phyloP scores from a whole-genome alignment of 2,888 invertebrate species.

The Hirtodrosophila cameraria region DNA sequence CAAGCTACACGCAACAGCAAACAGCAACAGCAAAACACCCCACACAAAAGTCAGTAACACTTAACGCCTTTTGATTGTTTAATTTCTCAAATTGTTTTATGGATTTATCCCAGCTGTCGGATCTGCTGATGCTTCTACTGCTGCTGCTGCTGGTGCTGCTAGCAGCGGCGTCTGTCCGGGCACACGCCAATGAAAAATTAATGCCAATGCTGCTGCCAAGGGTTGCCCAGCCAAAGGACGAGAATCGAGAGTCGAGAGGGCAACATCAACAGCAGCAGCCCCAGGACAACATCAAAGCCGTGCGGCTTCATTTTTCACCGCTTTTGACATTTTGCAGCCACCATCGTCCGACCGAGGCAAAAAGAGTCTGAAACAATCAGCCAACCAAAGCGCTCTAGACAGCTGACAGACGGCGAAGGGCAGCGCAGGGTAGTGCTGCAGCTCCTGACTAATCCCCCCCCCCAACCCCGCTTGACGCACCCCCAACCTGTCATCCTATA shows the following conservation, averaged over 20 bases:
- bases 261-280: conserved; percentile 10
- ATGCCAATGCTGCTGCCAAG: conserved; percentile 49
- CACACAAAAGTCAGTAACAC: conserved; percentile 70
- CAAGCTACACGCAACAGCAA: conserved; percentile 6
- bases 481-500: conserved; percentile 21
- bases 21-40: conserved; percentile 18
- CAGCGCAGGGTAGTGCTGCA: conserved; percentile 6
- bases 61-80: conserved; percentile 80
- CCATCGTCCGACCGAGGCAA: conserved; percentile 14
- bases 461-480: conserved; percentile 25
- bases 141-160: conserved; percentile 7
- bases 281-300: conserved; percentile 69
- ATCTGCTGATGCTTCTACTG: conserved; percentile 18
- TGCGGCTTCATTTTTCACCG: conserved; percentile 77
- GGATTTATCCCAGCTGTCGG: conserved; percentile 73
- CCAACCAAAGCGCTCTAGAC: conserved; percentile 77
- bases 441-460: conserved; percentile 67
- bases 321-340: conserved; percentile 78
- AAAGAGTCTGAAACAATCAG: conserved; percentile 71
- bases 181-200: conserved; percentile 79
- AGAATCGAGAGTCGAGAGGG: neutral
- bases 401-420: conserved; percentile 61
- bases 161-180: conserved; percentile 32
- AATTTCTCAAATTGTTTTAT: conserved; percentile 80
- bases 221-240: conserved; percentile 39